Evolutionary conservation across 2,113 vertebrate species (phyloP).

Genomic region (Rutilus rutilus): DNA sequence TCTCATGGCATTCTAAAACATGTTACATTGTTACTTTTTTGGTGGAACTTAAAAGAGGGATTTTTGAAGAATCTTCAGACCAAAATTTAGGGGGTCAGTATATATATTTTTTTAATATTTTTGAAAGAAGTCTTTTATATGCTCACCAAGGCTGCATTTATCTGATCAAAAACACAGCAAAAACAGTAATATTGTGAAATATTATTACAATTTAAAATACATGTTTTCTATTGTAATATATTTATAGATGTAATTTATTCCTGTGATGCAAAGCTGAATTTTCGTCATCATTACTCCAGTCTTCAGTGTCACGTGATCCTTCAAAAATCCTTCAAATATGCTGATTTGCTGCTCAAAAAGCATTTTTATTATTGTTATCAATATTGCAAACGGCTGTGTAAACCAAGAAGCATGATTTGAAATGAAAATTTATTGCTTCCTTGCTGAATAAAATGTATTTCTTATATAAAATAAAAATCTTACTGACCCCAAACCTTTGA

Average conservation of each 20-base stretch:
- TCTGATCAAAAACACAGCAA: not conserved
- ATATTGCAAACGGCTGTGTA: not conserved
- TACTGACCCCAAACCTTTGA: too few relatives aligned
- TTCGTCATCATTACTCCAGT: not conserved
- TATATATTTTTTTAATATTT: not conserved
- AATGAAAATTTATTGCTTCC: too few relatives aligned
- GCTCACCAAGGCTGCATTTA: not conserved
- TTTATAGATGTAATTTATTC: not conserved
- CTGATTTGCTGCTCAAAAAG: not conserved
- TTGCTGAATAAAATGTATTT: too few relatives aligned
- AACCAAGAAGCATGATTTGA: too few relatives aligned
- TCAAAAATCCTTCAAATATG: not conserved
- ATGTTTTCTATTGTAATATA: not conserved
- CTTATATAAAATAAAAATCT: too few relatives aligned
- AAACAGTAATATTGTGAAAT: not conserved
- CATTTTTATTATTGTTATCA: not conserved
- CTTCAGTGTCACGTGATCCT: not conserved
- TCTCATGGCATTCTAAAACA: too few relatives aligned
- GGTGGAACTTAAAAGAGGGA: too few relatives aligned
- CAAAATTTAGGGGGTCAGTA: not conserved
- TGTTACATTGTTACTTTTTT: too few relatives aligned
- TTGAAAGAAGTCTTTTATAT: not conserved
- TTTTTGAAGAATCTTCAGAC: not conserved
- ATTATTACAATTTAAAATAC: not conserved
- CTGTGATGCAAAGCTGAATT: not conserved